These are phyloP conservation scores for Frieseomelitta varia DNA, from an alignment of 1,140 invertebrate species.

Conservation along the genomic window DNA sequence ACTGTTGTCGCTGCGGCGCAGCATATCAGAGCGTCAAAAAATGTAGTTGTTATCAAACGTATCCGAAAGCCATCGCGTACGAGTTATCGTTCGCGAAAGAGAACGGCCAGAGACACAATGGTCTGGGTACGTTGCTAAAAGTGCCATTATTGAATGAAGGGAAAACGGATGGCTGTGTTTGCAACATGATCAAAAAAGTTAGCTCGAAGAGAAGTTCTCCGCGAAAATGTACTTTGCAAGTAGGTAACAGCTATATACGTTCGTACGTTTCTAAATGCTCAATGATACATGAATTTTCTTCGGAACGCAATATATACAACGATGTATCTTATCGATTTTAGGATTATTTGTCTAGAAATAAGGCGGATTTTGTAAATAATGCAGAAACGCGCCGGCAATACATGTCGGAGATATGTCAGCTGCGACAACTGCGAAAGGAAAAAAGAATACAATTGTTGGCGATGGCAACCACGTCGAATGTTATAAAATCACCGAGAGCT, in stretches of 20 bases:
- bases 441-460: slow-evolving; percentile 76
- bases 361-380: slow-evolving; percentile 78
- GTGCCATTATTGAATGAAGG: slow-evolving; percentile 46
- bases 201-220: slow-evolving; percentile 38
- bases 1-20: slow-evolving; percentile 72
- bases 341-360: slow-evolving; percentile 78
- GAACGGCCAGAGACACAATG: slow-evolving; percentile 43
- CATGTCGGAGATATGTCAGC: slow-evolving; percentile 77
- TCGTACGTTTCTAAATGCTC: too few species aligned
- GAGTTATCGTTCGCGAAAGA: slow-evolving; percentile 74
- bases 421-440: slow-evolving; percentile 76
- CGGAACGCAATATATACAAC: too few species aligned
- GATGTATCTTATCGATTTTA: slow-evolving; percentile 54
- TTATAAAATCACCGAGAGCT: slow-evolving; percentile 62
- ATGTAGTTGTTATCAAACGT: slow-evolving; percentile 70
- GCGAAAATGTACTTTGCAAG: slow-evolving; percentile 68
- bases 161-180: slow-evolving; percentile 62
- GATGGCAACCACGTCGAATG: slow-evolving; percentile 70
- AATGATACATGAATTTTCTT: too few species aligned
- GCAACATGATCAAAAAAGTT: slow-evolving; percentile 58
- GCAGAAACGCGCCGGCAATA: slow-evolving; percentile 79
- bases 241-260: slow-evolving; percentile 17
- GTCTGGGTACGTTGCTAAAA: slow-evolving; percentile 27
- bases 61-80: slow-evolving; percentile 78
- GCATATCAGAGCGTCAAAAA: slow-evolving; percentile 68